Conservation (phyloP, 1,140 invertebrate species). For the Nasonia longicornis region DNA sequence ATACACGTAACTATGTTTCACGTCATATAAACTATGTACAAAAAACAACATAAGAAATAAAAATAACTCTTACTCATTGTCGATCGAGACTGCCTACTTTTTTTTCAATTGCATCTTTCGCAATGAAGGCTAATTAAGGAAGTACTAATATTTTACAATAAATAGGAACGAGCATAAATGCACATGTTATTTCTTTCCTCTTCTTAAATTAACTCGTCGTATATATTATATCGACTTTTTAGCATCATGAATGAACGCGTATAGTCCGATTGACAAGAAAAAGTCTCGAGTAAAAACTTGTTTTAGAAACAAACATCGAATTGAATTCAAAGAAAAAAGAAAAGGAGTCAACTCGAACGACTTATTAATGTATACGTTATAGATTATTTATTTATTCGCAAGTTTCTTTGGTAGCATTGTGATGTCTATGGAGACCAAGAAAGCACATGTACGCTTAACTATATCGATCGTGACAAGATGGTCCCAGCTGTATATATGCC, state of each 20-base stretch:
- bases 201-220: slow-evolving; percentile 21
- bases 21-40: slow-evolving; percentile 62
- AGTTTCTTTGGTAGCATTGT: slow-evolving; percentile 67
- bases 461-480: slow-evolving; percentile 59
- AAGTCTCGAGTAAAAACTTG: background rate
- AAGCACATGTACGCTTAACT: slow-evolving; percentile 47
- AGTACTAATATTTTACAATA: slow-evolving; percentile 45
- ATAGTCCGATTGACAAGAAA: background rate
- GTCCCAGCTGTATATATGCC: slow-evolving; percentile 53
- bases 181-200: slow-evolving; percentile 40
- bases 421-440: slow-evolving; percentile 62
- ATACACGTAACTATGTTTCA: slow-evolving; percentile 49
- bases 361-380: slow-evolving; percentile 56
- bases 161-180: slow-evolving; percentile 48
- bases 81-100: slow-evolving; percentile 36
- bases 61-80: slow-evolving; percentile 42
- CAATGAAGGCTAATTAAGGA: slow-evolving; percentile 32
- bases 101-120: slow-evolving; percentile 22
- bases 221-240: slow-evolving; percentile 13
- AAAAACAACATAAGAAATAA: slow-evolving; percentile 60
- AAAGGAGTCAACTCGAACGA: slow-evolving; percentile 49
- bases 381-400: slow-evolving; percentile 57
- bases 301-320: background rate
- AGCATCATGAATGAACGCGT: background rate
- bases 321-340: slow-evolving; percentile 50